Percentiles rank a stretch among this genome's conserved stretches.
Conservation (phyloP, 2,888 invertebrate genomes). For the Acronicta psi region DNA sequence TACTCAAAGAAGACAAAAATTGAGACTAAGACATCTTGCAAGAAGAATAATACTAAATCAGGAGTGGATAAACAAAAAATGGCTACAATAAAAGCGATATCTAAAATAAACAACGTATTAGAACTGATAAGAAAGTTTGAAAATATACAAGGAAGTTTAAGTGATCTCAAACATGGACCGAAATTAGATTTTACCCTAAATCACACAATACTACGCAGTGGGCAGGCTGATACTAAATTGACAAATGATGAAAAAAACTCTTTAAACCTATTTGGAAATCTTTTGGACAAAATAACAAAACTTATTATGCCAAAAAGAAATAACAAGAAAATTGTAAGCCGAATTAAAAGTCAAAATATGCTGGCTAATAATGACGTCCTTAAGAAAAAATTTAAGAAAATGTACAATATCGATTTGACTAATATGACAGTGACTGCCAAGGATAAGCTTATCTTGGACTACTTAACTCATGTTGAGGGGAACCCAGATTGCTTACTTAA, state of each 20-base stretch:
- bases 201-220: slow-evolving; percentile 2
- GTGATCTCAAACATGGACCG: slow-evolving; percentile 55
- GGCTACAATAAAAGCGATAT: slow-evolving; percentile 61
- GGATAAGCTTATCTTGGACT: slow-evolving; percentile 79
- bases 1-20: not conserved
- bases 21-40: slow-evolving; percentile 8
- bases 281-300: slow-evolving; percentile 78
- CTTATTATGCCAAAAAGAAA: slow-evolving; percentile 71
- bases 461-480: slow-evolving; percentile 71
- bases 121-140: slow-evolving; percentile 76
- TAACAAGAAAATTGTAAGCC: slow-evolving; percentile 62
- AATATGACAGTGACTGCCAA: slow-evolving; percentile 70
- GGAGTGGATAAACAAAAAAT: slow-evolving; percentile 29
- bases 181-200: slow-evolving; percentile 16
- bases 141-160: slow-evolving; percentile 65
- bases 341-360: slow-evolving; percentile 62
- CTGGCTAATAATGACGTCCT: slow-evolving; percentile 58
- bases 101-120: slow-evolving; percentile 74
- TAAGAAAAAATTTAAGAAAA: slow-evolving; percentile 62
- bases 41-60: slow-evolving; percentile 26
- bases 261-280: slow-evolving; percentile 71
- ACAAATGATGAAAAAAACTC: slow-evolving; percentile 62
- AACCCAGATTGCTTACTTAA: slow-evolving; percentile 72
- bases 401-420: slow-evolving; percentile 65
- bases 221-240: slow-evolving; percentile 20